These are phyloP conservation scores for Festucalex cinctus DNA, from an alignment of 2,113 vertebrate species.

Conservation along the genomic window DNA sequence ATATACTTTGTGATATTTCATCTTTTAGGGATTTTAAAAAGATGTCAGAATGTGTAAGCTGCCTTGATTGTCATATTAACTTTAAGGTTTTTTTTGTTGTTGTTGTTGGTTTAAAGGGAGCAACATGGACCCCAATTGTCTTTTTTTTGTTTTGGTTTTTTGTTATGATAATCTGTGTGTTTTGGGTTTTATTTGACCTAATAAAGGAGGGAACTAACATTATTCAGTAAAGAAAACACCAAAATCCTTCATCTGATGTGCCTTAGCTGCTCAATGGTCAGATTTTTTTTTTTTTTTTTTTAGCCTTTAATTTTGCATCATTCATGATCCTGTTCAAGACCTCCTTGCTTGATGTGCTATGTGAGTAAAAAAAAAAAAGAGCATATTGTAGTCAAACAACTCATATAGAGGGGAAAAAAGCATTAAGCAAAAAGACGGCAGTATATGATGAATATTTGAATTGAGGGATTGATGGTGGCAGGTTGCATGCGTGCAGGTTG, in stretches of 20 bases:
- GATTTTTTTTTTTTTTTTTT: no score
- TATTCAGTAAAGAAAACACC: not conserved
- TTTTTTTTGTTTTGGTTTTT: not conserved
- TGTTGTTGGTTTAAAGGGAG: slow-evolving; percentile 30
- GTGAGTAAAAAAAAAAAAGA: not conserved
- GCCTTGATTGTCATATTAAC: not conserved
- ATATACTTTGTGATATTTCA: not conserved
- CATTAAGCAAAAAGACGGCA: not conserved
- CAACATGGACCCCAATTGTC: not conserved
- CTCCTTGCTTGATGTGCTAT: slow-evolving; percentile 19
- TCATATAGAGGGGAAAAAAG: not conserved
- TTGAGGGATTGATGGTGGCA: not conserved
- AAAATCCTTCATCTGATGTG: slow-evolving; percentile 23
- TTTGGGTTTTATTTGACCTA: not conserved
- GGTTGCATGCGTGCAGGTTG: not conserved
- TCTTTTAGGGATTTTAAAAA: not conserved
- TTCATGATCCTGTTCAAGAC: slow-evolving; percentile 12
- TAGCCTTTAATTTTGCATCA: no score
- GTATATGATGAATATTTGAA: not conserved
- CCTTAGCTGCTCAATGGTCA: slow-evolving; percentile 33
- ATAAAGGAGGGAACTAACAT: not conserved
- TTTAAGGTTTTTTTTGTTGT: no score
- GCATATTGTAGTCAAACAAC: not conserved
- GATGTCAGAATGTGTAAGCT: not conserved
- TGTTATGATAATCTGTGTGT: not conserved